phyloP scores from a whole-genome alignment of 2,888 invertebrate species.

The Aquatica leii region DNA sequence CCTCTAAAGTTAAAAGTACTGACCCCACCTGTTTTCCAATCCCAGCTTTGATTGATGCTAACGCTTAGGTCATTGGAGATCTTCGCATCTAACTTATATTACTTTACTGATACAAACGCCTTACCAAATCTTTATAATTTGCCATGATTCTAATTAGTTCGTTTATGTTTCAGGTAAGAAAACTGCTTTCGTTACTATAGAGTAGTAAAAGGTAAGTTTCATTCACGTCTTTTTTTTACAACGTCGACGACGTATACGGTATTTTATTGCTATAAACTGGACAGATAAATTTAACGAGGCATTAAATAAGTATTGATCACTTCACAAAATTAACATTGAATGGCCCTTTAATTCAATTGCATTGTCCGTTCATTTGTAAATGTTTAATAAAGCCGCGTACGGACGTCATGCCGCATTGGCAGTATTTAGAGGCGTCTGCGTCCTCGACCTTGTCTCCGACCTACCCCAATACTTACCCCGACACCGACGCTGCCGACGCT shows the following conservation, averaged over 20 bases:
- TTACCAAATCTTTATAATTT: slow-evolving; percentile 8
- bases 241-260: too few species aligned
- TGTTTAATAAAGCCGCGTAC: slow-evolving; percentile 22
- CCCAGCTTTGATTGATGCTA: slow-evolving; percentile 43
- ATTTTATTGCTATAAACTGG: too few species aligned
- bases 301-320: too few species aligned
- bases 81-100: slow-evolving; percentile 22
- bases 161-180: slow-evolving; percentile 4
- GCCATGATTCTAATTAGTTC: not conserved
- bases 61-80: slow-evolving; percentile 25
- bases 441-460: slow-evolving; percentile 48
- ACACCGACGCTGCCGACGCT: slow-evolving; percentile 31
- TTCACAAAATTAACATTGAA: not conserved
- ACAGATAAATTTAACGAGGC: too few species aligned
- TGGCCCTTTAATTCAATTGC: slow-evolving; percentile 14
- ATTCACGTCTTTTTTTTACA: too few species aligned
- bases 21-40: slow-evolving; percentile 45
- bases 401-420: slow-evolving; percentile 25
- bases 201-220: not conserved
- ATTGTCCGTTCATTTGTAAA: slow-evolving; percentile 19
- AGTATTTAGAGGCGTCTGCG: slow-evolving; percentile 41
- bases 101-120: slow-evolving; percentile 22
- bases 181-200: not conserved
- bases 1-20: slow-evolving; percentile 45
- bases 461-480: slow-evolving; percentile 45